These are phyloP conservation scores for Caenorhabditis remanei DNA, from an alignment of 1,140 invertebrate species.

Conservation along the genomic window DNA sequence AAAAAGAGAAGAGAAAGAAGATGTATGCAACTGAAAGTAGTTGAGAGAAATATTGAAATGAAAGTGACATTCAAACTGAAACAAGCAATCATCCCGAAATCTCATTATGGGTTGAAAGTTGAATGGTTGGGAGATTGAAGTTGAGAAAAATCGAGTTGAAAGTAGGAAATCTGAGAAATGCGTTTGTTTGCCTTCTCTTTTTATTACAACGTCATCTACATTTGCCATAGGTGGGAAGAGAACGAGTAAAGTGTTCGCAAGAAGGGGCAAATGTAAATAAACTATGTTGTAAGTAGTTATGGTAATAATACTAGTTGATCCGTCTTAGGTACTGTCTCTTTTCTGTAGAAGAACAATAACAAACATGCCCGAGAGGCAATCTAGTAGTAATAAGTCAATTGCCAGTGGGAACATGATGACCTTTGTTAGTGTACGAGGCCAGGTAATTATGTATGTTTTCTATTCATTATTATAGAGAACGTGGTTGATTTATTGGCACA, in stretches of 20 bases:
- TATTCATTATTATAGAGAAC: neutral
- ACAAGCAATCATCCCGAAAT: neutral
- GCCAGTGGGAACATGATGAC: slow-evolving; percentile 36
- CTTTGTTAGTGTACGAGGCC: slow-evolving; percentile 12
- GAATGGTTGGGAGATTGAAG: neutral
- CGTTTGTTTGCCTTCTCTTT: slow-evolving; percentile 3
- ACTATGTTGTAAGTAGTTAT: slow-evolving; percentile 11
- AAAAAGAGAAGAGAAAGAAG: neutral
- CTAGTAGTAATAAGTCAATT: slow-evolving; percentile 46
- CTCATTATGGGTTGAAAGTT: neutral
- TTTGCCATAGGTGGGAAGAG: neutral
- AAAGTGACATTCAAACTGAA: neutral
- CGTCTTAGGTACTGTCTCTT: neutral
- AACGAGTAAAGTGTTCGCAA: slow-evolving; percentile 2
- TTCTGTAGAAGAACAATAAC: slow-evolving; percentile 44
- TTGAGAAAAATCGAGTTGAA: neutral
- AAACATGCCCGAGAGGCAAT: neutral
- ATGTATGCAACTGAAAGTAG: slow-evolving; percentile 10
- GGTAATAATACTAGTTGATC: slow-evolving; percentile 48
- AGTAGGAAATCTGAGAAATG: neutral
- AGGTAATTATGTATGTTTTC: slow-evolving; percentile 35
- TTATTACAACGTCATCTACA: slow-evolving; percentile 12
- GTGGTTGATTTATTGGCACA: slow-evolving; percentile 28
- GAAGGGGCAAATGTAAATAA: neutral
- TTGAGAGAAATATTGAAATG: neutral